Evolutionary conservation across 2,113 vertebrate genomes (phyloP).

Genomic region (Hirundichthys speculiger): DNA sequence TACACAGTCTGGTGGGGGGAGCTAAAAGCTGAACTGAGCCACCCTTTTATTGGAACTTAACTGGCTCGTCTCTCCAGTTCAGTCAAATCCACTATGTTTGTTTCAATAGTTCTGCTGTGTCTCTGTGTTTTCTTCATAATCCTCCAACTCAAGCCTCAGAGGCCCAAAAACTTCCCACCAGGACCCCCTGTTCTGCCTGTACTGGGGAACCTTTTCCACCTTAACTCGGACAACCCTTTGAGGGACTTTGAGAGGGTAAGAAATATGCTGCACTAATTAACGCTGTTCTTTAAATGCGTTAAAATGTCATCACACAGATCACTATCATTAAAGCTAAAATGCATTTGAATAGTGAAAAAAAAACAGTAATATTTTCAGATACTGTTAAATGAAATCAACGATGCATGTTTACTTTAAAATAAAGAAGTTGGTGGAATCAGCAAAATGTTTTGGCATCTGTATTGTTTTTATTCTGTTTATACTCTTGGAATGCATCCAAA

Average conservation of each 20-base stretch:
- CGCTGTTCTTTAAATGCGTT: background rate
- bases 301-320: no score
- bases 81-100: conserved; percentile 54
- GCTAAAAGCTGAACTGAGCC: background rate
- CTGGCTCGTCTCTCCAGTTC: background rate
- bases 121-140: conserved; percentile 56
- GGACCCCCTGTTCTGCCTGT: conserved; percentile 71
- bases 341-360: no score
- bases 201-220: conserved; percentile 73
- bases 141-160: conserved; percentile 55
- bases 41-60: no score
- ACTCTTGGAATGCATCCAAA: no score
- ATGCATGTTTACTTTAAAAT: no score
- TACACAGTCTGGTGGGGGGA: background rate
- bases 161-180: conserved; percentile 78
- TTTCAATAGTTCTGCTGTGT: conserved; percentile 57
- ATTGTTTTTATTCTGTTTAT: no score
- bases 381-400: no score
- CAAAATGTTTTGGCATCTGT: no score
- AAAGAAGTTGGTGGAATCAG: no score
- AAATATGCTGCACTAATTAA: background rate
- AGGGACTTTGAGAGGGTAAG: conserved; percentile 75
- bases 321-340: no score
- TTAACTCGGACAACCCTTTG: conserved; percentile 70
- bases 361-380: no score